phyloP scores from a whole-genome alignment of 2,888 invertebrate genomes.

The Drosophila seclusa region DNA sequence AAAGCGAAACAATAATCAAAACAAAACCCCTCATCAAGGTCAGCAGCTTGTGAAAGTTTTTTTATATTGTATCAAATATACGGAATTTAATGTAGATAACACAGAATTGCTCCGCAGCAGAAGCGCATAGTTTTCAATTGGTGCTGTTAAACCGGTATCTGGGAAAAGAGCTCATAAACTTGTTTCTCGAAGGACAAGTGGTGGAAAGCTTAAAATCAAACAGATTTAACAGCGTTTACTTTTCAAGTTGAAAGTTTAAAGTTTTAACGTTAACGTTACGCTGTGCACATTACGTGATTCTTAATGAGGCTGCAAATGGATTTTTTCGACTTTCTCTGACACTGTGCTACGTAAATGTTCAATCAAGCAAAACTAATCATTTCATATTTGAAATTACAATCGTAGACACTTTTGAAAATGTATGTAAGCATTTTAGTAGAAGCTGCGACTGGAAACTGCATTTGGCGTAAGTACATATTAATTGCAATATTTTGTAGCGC shows the following conservation, averaged over 20 bases:
- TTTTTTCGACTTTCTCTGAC: conserved; percentile 24
- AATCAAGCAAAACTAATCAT: background rate
- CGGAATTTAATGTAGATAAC: conserved; percentile 40
- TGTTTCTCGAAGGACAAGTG: conserved; percentile 67
- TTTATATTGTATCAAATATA: conserved; percentile 2
- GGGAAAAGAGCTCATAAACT: conserved; percentile 53
- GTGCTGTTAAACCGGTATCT: conserved; percentile 56
- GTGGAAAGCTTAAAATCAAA: conserved; percentile 21
- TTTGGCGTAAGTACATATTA: background rate
- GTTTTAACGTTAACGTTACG: conserved; percentile 11
- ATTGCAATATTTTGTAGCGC: conserved; percentile 26
- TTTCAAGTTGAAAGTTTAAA: background rate
- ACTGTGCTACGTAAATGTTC: conserved; percentile 18
- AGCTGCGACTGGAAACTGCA: conserved; percentile 5
- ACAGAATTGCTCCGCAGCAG: conserved; percentile 8
- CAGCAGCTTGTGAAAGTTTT: conserved; percentile 25
- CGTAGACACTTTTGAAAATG: conserved; percentile 5
- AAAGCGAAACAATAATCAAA: conserved; percentile 25
- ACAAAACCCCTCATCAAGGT: conserved; percentile 63
- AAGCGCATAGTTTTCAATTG: conserved; percentile 16
- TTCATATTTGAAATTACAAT: conserved; percentile 12
- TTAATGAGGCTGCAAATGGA: conserved; percentile 10
- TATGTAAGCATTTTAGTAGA: background rate
- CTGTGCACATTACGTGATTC: conserved; percentile 43
- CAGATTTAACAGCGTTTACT: conserved; percentile 28